Evolutionary conservation across 1,140 invertebrate species (phyloP).

Genomic region (Drosophila kikkawai): DNA sequence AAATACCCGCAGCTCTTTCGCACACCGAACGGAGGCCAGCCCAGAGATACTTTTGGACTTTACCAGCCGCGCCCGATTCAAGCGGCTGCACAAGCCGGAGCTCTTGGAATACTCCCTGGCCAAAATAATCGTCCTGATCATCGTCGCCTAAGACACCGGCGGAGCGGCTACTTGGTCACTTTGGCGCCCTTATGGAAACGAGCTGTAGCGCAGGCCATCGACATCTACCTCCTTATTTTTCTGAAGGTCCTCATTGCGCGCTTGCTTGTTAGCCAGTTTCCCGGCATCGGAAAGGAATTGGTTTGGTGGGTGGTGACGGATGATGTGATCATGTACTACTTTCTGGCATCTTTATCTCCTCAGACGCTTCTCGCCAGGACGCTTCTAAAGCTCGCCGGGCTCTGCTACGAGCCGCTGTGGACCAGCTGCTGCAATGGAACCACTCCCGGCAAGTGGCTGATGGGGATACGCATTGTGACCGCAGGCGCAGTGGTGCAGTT

Average conservation of each 20-base stretch:
- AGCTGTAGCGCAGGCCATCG: constrained; percentile 93
- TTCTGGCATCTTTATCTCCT: constrained; percentile 59
- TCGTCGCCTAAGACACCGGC: constrained; percentile 70
- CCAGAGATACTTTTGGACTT: not conserved
- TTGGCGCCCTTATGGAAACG: constrained; percentile 95
- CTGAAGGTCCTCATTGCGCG: constrained; percentile 93
- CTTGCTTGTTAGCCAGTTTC: constrained; percentile 91
- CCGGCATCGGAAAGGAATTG: constrained; percentile 84
- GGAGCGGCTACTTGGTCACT: constrained; percentile 89
- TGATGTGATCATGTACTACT: constrained; percentile 65
- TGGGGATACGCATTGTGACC: constrained; percentile 92
- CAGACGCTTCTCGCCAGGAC: constrained; percentile 73
- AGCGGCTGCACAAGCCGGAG: not conserved
- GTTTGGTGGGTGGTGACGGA: constrained; percentile 68
- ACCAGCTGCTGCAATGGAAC: constrained; percentile 89
- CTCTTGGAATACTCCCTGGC: not conserved
- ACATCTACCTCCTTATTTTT: constrained; percentile 93
- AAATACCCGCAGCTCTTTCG: constrained; percentile 86
- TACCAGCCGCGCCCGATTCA: not conserved
- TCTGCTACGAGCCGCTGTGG: constrained; percentile 79
- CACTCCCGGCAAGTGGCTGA: constrained; percentile 94
- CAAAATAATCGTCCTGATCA: constrained; percentile 38
- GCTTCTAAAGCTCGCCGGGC: constrained; percentile 71
- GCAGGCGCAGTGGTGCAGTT: constrained; percentile 89
- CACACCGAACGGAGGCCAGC: constrained; percentile 7